These are phyloP conservation scores for Antennarius striatus DNA, from an alignment of 2,113 vertebrate species.

Conservation along the genomic window DNA sequence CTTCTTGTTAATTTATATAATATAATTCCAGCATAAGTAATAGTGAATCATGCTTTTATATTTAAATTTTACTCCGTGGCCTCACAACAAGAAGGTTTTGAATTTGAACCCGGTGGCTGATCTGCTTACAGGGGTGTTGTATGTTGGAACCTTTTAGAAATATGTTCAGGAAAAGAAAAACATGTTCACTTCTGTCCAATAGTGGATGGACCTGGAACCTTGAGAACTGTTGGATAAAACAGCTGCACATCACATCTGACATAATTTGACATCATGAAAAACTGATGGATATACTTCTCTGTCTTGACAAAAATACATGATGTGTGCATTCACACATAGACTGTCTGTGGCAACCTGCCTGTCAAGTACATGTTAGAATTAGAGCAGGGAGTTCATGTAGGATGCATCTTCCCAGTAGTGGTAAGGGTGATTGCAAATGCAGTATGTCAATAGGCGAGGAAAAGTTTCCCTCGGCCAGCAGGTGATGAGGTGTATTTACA, in stretches of 20 bases:
- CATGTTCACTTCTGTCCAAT: too few species aligned
- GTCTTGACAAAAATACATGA: not conserved
- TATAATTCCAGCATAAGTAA: too few species aligned
- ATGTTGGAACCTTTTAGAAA: not conserved
- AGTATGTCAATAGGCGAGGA: slow-evolving; percentile 59
- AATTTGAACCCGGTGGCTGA: not conserved
- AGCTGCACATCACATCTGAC: not conserved
- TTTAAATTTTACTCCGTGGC: not conserved
- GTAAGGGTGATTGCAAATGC: slow-evolving; percentile 47
- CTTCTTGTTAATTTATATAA: too few species aligned
- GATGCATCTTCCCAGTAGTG: slow-evolving; percentile 31
- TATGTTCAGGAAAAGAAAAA: not conserved
- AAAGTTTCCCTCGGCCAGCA: slow-evolving; percentile 35
- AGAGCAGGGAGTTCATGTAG: slow-evolving; percentile 32
- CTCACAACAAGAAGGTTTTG: not conserved
- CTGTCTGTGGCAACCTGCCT: not conserved
- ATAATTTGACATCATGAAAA: not conserved
- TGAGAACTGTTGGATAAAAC: not conserved
- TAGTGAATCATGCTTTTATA: not conserved
- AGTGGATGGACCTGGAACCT: not conserved
- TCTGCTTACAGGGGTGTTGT: too few species aligned
- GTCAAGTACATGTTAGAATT: slow-evolving; percentile 20
- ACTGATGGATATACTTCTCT: slow-evolving; percentile 10
- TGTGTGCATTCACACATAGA: too few species aligned
- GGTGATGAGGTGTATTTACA: slow-evolving; percentile 31